A percentile compares a stretch with the other conserved stretches of the same genome.
Conservation (phyloP, 2,797 vertebrate species). For the Valencia hispanica region DNA sequence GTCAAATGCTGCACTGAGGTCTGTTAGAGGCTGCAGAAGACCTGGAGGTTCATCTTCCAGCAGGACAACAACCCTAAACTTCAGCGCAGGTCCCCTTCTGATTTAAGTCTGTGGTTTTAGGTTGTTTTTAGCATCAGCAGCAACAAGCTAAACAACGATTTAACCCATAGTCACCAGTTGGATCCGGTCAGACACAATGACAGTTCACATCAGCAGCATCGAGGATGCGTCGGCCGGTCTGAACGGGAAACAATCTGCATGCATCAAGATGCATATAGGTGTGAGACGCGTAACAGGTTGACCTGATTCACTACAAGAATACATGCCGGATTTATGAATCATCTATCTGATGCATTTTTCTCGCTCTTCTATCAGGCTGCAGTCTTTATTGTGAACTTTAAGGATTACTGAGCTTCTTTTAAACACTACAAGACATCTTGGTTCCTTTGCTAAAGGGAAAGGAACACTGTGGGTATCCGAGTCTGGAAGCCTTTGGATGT, state of each 20-base stretch:
- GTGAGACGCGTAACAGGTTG: no score
- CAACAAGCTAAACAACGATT: slow-evolving; percentile 27
- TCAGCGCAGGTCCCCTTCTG: background rate
- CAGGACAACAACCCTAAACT: no score
- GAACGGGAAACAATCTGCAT: background rate
- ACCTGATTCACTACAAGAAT: background rate
- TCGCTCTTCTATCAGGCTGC: background rate
- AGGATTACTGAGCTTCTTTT: background rate
- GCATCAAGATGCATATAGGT: background rate
- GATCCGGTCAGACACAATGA: slow-evolving; percentile 25
- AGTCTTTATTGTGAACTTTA: background rate
- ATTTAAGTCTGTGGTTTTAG: slow-evolving; percentile 18
- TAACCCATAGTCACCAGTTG: slow-evolving; percentile 8
- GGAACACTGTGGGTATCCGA: background rate
- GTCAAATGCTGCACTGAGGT: no score
- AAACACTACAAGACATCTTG: background rate
- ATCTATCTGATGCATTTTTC: background rate
- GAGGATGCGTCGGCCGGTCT: background rate
- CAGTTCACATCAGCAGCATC: no score
- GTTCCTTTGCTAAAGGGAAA: background rate
- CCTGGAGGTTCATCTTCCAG: no score
- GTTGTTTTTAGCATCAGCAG: slow-evolving; percentile 20
- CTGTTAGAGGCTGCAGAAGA: no score
- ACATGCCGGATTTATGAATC: background rate
- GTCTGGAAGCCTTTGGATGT: background rate